Evolutionary conservation across 2,113 vertebrate genomes (phyloP).

Genomic region (Pseudolaguvia tuberculata): DNA sequence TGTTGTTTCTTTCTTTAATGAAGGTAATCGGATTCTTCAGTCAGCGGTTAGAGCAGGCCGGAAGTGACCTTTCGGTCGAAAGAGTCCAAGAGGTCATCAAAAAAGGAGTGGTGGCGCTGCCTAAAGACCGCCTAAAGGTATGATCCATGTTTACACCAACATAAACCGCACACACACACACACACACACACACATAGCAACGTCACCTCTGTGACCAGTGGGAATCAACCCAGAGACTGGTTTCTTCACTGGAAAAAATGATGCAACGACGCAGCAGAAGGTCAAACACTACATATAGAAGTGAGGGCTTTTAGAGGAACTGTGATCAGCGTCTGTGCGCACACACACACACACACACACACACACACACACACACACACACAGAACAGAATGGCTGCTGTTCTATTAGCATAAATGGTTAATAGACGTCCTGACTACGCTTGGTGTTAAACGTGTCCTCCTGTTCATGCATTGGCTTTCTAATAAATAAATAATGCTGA

Average conservation of each 20-base stretch:
- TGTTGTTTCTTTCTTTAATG: conserved; percentile 4
- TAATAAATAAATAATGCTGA: not conserved
- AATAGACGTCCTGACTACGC: too few species aligned
- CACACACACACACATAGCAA: conserved; percentile 2
- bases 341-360: not conserved
- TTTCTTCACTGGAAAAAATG: not conserved
- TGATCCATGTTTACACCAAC: conserved; percentile 35
- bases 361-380: too few species aligned
- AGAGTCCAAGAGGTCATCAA: conserved; percentile 96
- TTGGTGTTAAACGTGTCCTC: too few species aligned
- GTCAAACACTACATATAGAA: not conserved
- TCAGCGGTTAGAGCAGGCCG: conserved; percentile 86
- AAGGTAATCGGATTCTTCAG: conserved; percentile 97
- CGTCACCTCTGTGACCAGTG: not conserved
- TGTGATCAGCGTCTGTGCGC: not conserved
- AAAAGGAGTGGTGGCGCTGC: conserved; percentile 89
- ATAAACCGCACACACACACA: not conserved
- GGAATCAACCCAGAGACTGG: not conserved
- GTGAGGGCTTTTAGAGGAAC: not conserved
- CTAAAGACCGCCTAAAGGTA: conserved; percentile 93
- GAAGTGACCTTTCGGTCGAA: conserved; percentile 92
- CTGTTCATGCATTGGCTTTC: too few species aligned
- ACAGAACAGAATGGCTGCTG: too few species aligned
- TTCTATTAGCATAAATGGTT: too few species aligned
- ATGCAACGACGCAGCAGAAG: conserved; percentile 7